Base-by-base conservation (phyloP, 2,888 invertebrate species). In the Acleris sparsana region DNA sequence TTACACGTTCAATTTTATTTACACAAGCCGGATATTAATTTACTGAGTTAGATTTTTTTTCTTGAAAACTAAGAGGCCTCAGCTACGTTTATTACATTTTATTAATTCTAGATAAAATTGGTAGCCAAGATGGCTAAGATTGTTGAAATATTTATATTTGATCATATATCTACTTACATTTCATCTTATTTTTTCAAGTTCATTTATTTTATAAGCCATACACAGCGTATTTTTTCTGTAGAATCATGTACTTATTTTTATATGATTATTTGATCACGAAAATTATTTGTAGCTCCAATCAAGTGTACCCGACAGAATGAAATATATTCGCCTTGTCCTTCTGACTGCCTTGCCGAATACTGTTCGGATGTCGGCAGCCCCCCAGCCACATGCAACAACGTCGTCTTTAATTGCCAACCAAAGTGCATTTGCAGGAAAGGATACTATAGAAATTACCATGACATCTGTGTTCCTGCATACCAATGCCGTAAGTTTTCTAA, bases 401-500 rank as follows among this genome's bases (percentile, higher is more conserved):
- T 80, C 0, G 43, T 80, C 1, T 65, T 75, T n/a, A 79, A 82
- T 49, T 85, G 85, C 69, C 68, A 80, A 16, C 85, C 85, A 43
- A 69, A 59, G 53, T 84, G 85, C 58, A 67, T 76, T 4, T 85
- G 85, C 53, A 68, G 66, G 49, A 71, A 82, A 52, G 59, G 70
- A 16, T 63, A 72, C 61, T 83, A 73, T 13, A 81, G 85, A 62
- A 75, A 82, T 61, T 65, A 63, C 0, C 59, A 52, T 0, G 78
- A 72, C 16, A 62, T 73, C 7, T 84, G 84, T 56, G 72, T 84
- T 7, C 72, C 75, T 3, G 67, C 71, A 6, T 25, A 65, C 0
- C 67, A 79, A 20, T 84, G 84, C 63, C 69, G 75, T 60, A 64
- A 69, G 64, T 69, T 33, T 29, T 29, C 7, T 7, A 25, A 29